Evolutionary conservation across 1,140 invertebrate genomes (phyloP).

Genomic region (Hyles vespertilio): DNA sequence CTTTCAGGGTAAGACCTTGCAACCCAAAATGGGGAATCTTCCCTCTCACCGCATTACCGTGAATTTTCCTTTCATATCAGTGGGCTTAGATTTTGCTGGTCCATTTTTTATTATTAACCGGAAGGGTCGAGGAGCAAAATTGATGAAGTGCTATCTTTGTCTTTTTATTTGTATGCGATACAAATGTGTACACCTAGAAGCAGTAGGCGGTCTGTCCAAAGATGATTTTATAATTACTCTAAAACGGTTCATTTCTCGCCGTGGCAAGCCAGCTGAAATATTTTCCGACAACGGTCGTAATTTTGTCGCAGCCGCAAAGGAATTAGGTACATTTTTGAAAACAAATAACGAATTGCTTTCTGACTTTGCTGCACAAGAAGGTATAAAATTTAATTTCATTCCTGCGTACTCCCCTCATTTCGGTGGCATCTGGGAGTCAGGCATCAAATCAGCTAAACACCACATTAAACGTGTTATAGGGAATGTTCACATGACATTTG

Average conservation of each 20-base stretch:
- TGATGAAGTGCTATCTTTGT: too few relatives aligned
- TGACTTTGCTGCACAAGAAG: not conserved
- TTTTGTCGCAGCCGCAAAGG: slow-evolving; percentile 35
- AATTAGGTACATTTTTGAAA: slow-evolving; percentile 10
- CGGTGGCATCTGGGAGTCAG: slow-evolving; percentile 46
- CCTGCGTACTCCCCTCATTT: slow-evolving; percentile 14
- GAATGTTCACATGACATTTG: slow-evolving; percentile 37
- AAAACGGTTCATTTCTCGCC: slow-evolving; percentile 20
- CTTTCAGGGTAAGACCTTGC: slow-evolving; percentile 1
- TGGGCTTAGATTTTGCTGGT: slow-evolving; percentile 43
- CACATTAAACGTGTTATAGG: slow-evolving; percentile 12
- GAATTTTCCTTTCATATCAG: slow-evolving; percentile 9
- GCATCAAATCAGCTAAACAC: slow-evolving; percentile 43
- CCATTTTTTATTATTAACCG: slow-evolving; percentile 34
- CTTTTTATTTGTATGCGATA: too few relatives aligned
- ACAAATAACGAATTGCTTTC: not conserved
- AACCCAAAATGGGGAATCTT: slow-evolving; percentile 11
- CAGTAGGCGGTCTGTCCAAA: not conserved
- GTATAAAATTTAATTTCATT: slow-evolving; percentile 13
- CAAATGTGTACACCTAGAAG: too few relatives aligned
- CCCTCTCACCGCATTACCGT: slow-evolving; percentile 29
- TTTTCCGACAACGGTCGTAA: slow-evolving; percentile 53
- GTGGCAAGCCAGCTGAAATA: slow-evolving; percentile 42
- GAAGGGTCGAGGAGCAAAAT: too few relatives aligned
- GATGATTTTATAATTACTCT: slow-evolving; percentile 14